These are phyloP conservation scores for Trichogramma evanescens DNA, from an alignment of 2,888 invertebrate genomes.

Conservation along the genomic window DNA sequence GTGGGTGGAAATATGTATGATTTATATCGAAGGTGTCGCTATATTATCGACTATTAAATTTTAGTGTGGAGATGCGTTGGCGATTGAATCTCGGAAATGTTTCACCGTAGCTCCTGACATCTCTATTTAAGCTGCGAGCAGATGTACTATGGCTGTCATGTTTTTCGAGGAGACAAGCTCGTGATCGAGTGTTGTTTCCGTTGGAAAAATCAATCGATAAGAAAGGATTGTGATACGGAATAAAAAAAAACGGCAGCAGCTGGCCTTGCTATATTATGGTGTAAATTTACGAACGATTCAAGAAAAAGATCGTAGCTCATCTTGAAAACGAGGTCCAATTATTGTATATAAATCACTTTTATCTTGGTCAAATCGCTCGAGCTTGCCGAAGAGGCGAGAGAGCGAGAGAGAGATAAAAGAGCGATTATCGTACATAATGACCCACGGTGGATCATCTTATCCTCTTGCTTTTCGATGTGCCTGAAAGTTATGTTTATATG, in stretches of 20 bases:
- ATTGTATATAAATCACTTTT: conserved; percentile 21
- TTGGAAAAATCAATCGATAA: not conserved
- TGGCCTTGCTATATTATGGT: not conserved
- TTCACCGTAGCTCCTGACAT: too few relatives aligned
- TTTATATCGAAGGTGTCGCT: too few relatives aligned
- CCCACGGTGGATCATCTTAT: not conserved
- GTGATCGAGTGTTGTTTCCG: not conserved
- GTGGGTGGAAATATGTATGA: too few relatives aligned
- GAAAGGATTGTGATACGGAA: not conserved
- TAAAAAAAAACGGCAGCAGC: not conserved
- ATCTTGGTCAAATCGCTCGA: conserved; percentile 10
- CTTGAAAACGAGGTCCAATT: conserved; percentile 14
- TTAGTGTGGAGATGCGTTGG: too few relatives aligned
- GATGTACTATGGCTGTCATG: too few relatives aligned
- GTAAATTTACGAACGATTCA: conserved; percentile 21
- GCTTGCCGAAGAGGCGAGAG: not conserved
- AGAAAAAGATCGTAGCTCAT: conserved; percentile 13
- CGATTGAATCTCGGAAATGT: too few relatives aligned
- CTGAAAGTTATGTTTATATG: too few relatives aligned
- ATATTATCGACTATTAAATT: too few relatives aligned
- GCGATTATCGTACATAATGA: conserved; percentile 21
- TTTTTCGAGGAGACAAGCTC: too few relatives aligned
- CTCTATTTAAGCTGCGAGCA: too few relatives aligned
- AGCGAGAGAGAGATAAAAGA: not conserved
- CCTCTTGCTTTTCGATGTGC: not conserved